Conservation (phyloP, 1,140 invertebrate species). For the Nymphalis io region DNA sequence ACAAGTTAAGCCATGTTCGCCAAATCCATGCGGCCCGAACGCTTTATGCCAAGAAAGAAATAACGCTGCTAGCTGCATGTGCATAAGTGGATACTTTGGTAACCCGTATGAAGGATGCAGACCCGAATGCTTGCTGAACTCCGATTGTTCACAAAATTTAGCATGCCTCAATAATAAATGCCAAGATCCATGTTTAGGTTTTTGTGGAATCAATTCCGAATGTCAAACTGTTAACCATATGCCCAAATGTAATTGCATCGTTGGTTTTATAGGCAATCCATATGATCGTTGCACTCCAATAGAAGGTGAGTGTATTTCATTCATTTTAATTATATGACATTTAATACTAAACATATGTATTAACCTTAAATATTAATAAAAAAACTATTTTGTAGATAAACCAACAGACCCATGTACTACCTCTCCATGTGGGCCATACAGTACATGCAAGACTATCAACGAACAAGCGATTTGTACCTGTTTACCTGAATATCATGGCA, state of each 20-base stretch:
- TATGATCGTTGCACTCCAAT: constrained; percentile 82
- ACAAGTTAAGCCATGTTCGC: constrained; percentile 61
- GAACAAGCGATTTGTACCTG: constrained; percentile 86
- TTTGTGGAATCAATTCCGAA: constrained; percentile 87
- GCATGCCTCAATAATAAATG: constrained; percentile 89
- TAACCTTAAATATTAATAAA: neutral
- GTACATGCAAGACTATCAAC: constrained; percentile 83
- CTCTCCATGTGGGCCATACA: constrained; percentile 85
- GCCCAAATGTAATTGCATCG: constrained; percentile 85
- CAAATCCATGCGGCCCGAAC: constrained; percentile 86
- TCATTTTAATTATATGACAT: neutral
- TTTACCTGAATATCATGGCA: constrained; percentile 85
- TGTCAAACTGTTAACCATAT: constrained; percentile 88
- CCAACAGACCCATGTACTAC: constrained; percentile 81
- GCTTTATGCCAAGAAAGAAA: constrained; percentile 85
- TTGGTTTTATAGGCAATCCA: constrained; percentile 85
- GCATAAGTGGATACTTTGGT: constrained; percentile 85
- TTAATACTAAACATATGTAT: neutral
- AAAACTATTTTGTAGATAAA: constrained; percentile 56
- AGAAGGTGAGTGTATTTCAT: constrained; percentile 77
- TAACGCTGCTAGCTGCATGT: constrained; percentile 86
- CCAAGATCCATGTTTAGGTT: constrained; percentile 87
- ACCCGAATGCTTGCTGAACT: constrained; percentile 87
- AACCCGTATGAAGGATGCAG: constrained; percentile 88
- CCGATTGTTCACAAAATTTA: constrained; percentile 85